Evolutionary conservation across 2,888 invertebrate species (phyloP).

Genomic region (Cyclophora albipunctata): DNA sequence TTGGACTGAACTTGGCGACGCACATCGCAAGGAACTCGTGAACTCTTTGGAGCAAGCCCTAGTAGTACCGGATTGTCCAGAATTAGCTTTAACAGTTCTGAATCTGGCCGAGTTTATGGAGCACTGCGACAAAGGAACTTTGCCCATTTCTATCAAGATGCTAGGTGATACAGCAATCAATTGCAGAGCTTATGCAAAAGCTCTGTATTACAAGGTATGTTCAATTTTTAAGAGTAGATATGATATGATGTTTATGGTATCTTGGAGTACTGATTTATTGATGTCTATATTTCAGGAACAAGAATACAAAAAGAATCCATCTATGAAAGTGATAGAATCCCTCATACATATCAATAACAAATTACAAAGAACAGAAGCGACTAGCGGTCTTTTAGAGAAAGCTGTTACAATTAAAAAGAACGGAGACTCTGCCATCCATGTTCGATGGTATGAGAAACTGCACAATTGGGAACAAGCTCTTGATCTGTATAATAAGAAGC

Average conservation of each 20-base stretch:
- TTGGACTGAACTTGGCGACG: constrained; percentile 94
- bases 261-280: constrained; percentile 4
- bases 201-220: constrained; percentile 75
- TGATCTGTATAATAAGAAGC: constrained; percentile 86
- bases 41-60: constrained; percentile 90
- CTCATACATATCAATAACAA: constrained; percentile 98
- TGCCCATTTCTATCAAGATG: constrained; percentile 91
- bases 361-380: constrained; percentile 97
- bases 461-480: constrained; percentile 99
- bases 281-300: constrained; percentile 78
- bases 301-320: constrained; percentile 83
- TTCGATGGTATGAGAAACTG: constrained; percentile 98
- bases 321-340: constrained; percentile 89
- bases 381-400: constrained; percentile 92
- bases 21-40: constrained; percentile 89
- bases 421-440: constrained; percentile 73
- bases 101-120: constrained; percentile 99
- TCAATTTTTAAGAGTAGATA: background rate
- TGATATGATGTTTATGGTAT: background rate
- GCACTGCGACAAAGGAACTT: constrained; percentile 96
- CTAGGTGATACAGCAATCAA: constrained; percentile 95
- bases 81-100: constrained; percentile 94
- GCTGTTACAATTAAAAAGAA: constrained; percentile 86
- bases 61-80: constrained; percentile 92
- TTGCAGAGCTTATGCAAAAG: constrained; percentile 85